These are phyloP conservation scores for Glyphotaelius pellucidus DNA, from an alignment of 2,888 invertebrate species.

Conservation along the genomic window DNA sequence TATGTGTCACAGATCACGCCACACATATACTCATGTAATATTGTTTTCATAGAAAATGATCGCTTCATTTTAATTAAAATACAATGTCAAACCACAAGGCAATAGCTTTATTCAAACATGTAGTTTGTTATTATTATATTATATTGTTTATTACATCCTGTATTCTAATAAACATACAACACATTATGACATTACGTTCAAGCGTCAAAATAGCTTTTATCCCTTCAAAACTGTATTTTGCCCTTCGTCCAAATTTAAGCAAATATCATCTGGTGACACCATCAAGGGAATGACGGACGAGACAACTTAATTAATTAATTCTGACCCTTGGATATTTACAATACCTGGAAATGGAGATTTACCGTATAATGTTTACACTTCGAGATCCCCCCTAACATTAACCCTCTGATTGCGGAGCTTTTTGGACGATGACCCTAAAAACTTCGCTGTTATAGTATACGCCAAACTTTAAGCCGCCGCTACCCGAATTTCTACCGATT, in stretches of 20 bases:
- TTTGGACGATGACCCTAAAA: not conserved
- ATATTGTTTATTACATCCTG: not conserved
- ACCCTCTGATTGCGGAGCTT: not conserved
- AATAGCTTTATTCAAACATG: not conserved
- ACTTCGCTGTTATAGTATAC: not conserved
- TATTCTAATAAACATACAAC: not conserved
- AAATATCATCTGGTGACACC: not conserved
- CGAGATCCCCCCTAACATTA: not conserved
- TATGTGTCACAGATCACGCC: not conserved
- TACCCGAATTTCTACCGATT: too few species aligned
- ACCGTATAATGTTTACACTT: not conserved
- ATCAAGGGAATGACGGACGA: not conserved
- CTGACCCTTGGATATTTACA: not conserved
- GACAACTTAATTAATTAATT: slow-evolving; percentile 4
- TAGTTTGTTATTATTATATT: not conserved
- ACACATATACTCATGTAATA: not conserved
- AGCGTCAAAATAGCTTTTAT: not conserved
- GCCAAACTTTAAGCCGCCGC: too few species aligned
- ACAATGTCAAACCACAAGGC: not conserved
- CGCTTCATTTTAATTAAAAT: not conserved
- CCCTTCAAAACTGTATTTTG: not conserved
- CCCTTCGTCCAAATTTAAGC: not conserved
- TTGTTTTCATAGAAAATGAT: not conserved
- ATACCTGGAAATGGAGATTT: slow-evolving; percentile 17
- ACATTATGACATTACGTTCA: not conserved